Conservation (phyloP, 2,888 invertebrate species). For the Dryobota labecula region DNA sequence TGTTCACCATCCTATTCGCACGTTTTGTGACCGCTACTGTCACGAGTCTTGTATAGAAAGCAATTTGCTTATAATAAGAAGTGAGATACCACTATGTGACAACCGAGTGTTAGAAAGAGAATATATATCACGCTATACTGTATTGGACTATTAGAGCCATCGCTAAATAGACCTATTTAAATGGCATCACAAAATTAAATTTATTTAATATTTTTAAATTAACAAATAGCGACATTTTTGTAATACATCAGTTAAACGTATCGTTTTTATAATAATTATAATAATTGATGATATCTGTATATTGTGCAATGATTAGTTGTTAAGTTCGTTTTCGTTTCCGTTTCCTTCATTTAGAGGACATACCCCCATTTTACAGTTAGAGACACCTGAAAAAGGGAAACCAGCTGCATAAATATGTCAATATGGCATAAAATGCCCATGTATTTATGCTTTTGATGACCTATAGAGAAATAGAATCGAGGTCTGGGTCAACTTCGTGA, state of each 20-base stretch:
- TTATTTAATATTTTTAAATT: constrained; percentile 9
- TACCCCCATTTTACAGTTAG: constrained; percentile 69
- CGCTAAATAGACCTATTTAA: constrained; percentile 8
- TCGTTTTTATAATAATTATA: constrained; percentile 62
- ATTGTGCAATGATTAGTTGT: constrained; percentile 77
- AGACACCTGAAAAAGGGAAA: constrained; percentile 56
- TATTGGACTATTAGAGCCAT: neutral
- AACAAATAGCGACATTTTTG: constrained; percentile 24
- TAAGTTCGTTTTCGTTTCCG: constrained; percentile 67
- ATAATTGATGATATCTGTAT: constrained; percentile 75
- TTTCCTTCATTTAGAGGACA: constrained; percentile 74
- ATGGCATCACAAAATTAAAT: neutral
- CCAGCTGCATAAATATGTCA: constrained; percentile 48
- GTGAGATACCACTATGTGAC: neutral
- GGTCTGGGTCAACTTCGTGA: constrained; percentile 12
- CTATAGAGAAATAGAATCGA: neutral
- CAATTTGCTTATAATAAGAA: neutral
- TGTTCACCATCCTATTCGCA: neutral
- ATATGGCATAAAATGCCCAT: constrained; percentile 51
- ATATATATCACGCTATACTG: neutral
- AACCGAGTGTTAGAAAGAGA: neutral
- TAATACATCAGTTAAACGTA: constrained; percentile 54
- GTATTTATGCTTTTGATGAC: constrained; percentile 47
- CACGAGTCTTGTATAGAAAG: neutral
- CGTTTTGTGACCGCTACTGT: constrained; percentile 3